Evolutionary conservation across 2,113 vertebrate genomes (phyloP), one percentile per base, ranked within the genome.

Genomic region (Uropsilus gracilis): DNA sequence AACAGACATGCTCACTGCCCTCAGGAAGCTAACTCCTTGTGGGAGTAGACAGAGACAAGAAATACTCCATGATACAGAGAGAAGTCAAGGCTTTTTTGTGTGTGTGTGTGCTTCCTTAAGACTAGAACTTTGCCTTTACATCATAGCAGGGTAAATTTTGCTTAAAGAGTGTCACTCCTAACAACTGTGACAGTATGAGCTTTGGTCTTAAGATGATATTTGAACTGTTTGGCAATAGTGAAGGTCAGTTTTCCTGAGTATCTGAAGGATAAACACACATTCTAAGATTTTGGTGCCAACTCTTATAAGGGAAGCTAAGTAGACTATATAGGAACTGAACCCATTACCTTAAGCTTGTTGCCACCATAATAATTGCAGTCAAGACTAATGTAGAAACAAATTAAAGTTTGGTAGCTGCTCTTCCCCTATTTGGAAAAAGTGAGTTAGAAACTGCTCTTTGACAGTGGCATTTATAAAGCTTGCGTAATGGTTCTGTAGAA

Each of bases 371-470:
- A 11, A 17, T 30, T n/a, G 8, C 12, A 86, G 32, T 82, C 44
- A 46, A 80, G 39, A 63, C 44, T 80, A 71, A 57, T 24, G 5
- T 37, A 59, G 55, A 89, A 63, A 14, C 22, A 86, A 77, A 63
- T 82, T 63, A 48, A 93, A 72, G 32, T 72, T 42, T 8, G 28
- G 34, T 37, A 61, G 48, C 90, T 92, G n/a, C 69, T 61, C 44
- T 57, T 57, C n/a, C 30, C 42, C 63, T n/a, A 78, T 89, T 95
- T 90, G 39, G 46, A 81, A 78, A 81, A 88, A 89, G 34, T 39
- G 3, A 63, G 61, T 90, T 93, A n/a, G 48, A 55, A 55, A 32
- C 55, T 84, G 24, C 4, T 92, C 34, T 63, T 57, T 86, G 63
- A 73, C 26, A 42, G 32, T 59, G 4, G 46, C 42, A 37, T 95